Evolutionary conservation across 1,140 invertebrate genomes (phyloP), one percentile per base, ranked within the genome.

Genomic region (Cataglyphis hispanica): DNA sequence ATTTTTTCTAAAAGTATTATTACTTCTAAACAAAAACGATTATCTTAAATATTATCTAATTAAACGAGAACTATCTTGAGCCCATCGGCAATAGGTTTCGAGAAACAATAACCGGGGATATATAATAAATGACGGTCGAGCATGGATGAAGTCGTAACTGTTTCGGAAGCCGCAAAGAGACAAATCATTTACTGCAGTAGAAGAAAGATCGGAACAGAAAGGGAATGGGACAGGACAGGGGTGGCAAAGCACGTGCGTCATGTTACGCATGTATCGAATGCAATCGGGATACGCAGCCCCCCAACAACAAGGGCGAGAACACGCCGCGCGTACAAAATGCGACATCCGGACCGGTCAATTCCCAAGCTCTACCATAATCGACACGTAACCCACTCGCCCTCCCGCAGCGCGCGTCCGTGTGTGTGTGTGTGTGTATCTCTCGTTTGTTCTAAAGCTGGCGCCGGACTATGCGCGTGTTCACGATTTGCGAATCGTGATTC

Each of bases 91-190:
- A 34, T 69, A 5, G 10, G 6, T 56, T 60, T 16, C 25, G 19
- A 1, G 7, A 27, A 40, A 69, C 27, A 58, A 70, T 76, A 56
- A 22, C 1, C 6, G 13, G 37, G 31, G 58, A 77, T 67, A 19
- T 50, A 50, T 19, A 72, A 89, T 60, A 66, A 80, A 78, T 27
- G 10, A 58, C 50, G n/a, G 67, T 69, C 10, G 11, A 46, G 66
- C 25, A 6, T 22, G 66, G 53, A 86, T 80, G 50, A 89, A 86
- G 75, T 72, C 31, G 43, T 80, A 86, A n/a, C 53, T 67, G 37
- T 63, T 78, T 85, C 66, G 86, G 91, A 93, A 92, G 91, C 92
- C 92, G 87, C 92, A 91, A 91, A 92, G 87, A 91, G 90, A 93
- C 91, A 93, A 93, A 93, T 93, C 88, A 88, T 89, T 86, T 86